phyloP scores from a whole-genome alignment of 2,797 vertebrate genomes.

The Antennarius maculatus region DNA sequence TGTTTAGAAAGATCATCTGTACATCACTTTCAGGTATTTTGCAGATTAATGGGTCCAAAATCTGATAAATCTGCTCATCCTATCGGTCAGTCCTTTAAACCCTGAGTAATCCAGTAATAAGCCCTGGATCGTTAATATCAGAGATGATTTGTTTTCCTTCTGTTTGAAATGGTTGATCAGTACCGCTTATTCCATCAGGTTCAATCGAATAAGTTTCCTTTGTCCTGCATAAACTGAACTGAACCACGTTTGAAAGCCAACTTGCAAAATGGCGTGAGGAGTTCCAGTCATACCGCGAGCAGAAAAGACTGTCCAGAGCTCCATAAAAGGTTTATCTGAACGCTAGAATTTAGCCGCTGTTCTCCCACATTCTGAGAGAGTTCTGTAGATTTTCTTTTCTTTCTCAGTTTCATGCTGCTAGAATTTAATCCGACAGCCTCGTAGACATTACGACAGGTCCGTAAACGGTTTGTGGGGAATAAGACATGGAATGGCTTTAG shows the following conservation, averaged over 20 bases:
- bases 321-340: slow-evolving; percentile 19
- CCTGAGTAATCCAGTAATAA: too few species aligned
- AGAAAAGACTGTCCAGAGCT: slow-evolving; percentile 3
- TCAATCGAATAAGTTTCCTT: too few species aligned
- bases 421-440: neutral
- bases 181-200: too few species aligned
- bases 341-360: slow-evolving; percentile 6
- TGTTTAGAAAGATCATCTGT: too few species aligned
- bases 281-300: slow-evolving; percentile 8
- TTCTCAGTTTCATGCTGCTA: neutral
- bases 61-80: too few species aligned
- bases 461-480: neutral
- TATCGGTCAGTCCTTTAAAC: too few species aligned
- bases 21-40: too few species aligned
- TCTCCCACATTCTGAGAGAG: neutral
- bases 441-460: neutral
- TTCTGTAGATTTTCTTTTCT: neutral
- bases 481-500: neutral
- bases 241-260: neutral
- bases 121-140: too few species aligned
- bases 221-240: neutral
- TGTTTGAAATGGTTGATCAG: too few species aligned
- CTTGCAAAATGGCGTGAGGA: neutral
- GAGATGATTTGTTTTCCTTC: too few species aligned
- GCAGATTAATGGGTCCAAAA: too few species aligned